Conservation (phyloP, 1,140 invertebrate genomes). For the Musca domestica region DNA sequence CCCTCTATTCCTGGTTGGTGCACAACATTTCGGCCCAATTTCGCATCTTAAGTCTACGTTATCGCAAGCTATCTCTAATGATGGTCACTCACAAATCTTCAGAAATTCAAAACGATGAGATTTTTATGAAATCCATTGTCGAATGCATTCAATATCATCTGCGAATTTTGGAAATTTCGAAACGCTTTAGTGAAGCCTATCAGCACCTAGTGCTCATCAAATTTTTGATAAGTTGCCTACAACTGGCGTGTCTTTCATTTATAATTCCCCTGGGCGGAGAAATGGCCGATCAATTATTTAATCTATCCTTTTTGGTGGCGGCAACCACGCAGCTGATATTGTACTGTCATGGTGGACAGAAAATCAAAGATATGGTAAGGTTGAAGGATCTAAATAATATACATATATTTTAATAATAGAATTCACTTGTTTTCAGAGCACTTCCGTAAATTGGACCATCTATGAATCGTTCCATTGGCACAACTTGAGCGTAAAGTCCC, state of each 20-base stretch:
- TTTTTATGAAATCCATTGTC: neutral
- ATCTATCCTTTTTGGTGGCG: constrained; percentile 30
- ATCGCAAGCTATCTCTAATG: neutral
- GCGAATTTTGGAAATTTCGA: constrained; percentile 28
- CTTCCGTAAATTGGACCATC: neutral
- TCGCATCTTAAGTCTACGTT: constrained; percentile 22
- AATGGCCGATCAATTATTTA: constrained; percentile 26
- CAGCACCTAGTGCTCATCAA: constrained; percentile 34
- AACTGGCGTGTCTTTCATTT: constrained; percentile 34
- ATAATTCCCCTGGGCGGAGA: constrained; percentile 29
- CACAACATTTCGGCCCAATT: constrained; percentile 31
- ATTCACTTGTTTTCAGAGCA: neutral
- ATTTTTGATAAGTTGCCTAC: constrained; percentile 35
- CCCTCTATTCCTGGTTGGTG: constrained; percentile 3
- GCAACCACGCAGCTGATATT: constrained; percentile 31
- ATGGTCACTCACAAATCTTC: neutral
- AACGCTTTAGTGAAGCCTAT: constrained; percentile 30
- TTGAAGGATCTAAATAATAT: too few species aligned
- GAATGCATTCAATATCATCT: constrained; percentile 28
- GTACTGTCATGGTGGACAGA: constrained; percentile 35
- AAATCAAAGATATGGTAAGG: constrained; percentile 31
- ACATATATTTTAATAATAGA: too few species aligned
- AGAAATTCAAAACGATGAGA: neutral
- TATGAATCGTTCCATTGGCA: neutral
- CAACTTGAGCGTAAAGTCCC: neutral